Conservation (phyloP, 2,888 invertebrate genomes). For the Tyria jacobaeae region DNA sequence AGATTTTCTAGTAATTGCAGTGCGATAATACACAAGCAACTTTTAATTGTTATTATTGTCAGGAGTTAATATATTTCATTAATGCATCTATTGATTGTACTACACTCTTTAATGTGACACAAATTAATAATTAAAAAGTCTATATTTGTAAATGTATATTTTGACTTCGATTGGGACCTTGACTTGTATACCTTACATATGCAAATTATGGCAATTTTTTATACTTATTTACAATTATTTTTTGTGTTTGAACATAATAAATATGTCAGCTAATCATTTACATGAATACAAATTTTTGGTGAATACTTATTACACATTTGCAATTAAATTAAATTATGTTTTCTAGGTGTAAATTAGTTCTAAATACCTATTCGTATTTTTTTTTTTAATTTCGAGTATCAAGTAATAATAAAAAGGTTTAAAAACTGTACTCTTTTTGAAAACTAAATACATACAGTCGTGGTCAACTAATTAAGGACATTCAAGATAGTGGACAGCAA, state of each 20-base stretch:
- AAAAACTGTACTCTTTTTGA: too few species aligned
- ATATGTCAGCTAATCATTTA: not conserved
- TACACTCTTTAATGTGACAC: not conserved
- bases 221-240: slow-evolving; percentile 3
- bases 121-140: not conserved
- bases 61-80: not conserved
- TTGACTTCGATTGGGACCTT: slow-evolving; percentile 5
- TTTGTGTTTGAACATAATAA: slow-evolving; percentile 4
- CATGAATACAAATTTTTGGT: slow-evolving; percentile 2
- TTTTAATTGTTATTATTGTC: not conserved
- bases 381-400: too few species aligned
- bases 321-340: not conserved
- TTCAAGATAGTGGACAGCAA: too few species aligned
- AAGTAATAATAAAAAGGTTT: too few species aligned
- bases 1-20: too few species aligned
- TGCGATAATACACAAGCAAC: too few species aligned
- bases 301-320: not conserved
- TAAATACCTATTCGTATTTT: slow-evolving; percentile 5
- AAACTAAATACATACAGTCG: too few species aligned
- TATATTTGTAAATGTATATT: not conserved
- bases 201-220: slow-evolving; percentile 3
- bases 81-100: not conserved
- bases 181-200: not conserved
- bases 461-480: too few species aligned
- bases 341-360: not conserved